phyloP scores from a whole-genome alignment of 2,888 invertebrate species.

The Uropetala carovei region DNA sequence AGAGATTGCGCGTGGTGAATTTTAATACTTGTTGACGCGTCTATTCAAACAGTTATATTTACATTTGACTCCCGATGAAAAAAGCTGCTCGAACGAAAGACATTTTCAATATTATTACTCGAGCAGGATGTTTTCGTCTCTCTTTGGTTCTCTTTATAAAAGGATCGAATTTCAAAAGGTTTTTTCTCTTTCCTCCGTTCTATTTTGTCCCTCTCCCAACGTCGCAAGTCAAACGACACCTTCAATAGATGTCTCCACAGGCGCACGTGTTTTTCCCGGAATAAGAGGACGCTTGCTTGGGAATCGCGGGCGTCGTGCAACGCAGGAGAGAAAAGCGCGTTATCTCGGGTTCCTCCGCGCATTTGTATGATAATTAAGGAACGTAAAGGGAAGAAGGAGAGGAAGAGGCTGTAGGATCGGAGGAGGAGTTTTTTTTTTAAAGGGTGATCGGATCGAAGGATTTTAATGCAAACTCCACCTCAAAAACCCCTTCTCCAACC shows the following conservation, averaged over 20 bases:
- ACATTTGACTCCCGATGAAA: too few relatives aligned
- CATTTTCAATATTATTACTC: too few relatives aligned
- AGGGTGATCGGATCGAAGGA: not conserved
- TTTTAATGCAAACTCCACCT: not conserved
- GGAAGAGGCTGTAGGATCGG: not conserved
- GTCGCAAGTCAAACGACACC: not conserved
- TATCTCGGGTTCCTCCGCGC: not conserved
- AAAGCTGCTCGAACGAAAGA: too few relatives aligned
- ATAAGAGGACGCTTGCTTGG: not conserved
- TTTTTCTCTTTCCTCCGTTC: too few relatives aligned
- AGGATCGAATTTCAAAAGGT: too few relatives aligned
- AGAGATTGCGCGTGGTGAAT: too few relatives aligned
- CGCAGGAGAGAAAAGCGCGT: not conserved
- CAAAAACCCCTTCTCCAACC: too few relatives aligned
- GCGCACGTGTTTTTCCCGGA: not conserved
- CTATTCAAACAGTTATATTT: too few relatives aligned
- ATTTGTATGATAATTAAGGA: constrained; percentile 7
- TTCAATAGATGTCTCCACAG: not conserved
- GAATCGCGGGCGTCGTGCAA: not conserved
- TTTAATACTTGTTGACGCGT: too few relatives aligned
- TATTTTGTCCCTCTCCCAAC: too few relatives aligned
- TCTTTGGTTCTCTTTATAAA: too few relatives aligned
- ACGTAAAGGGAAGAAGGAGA: not conserved
- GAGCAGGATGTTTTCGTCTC: too few relatives aligned
- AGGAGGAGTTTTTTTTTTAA: not conserved